phyloP scores from a whole-genome alignment of 2,888 invertebrate genomes.

The Lithophane semibrunnea region DNA sequence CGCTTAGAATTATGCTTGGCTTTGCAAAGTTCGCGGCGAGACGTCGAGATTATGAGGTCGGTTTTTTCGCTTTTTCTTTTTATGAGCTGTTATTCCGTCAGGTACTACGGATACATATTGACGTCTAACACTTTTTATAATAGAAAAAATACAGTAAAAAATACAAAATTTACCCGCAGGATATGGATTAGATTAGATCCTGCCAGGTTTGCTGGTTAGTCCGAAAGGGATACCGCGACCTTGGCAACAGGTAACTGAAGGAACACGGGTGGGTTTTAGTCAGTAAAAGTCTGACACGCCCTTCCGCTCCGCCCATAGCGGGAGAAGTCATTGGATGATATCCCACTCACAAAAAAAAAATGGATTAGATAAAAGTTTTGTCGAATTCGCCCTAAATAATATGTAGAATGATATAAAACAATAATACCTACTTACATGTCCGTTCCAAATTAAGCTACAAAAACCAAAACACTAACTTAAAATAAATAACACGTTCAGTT shows the following conservation, averaged over 20 bases:
- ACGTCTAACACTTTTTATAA: background rate
- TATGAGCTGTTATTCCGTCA: background rate
- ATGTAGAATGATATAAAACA: background rate
- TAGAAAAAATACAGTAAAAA: background rate
- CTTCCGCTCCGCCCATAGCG: too few relatives aligned
- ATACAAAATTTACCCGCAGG: background rate
- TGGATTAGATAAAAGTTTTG: background rate
- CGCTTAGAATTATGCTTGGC: constrained; percentile 58
- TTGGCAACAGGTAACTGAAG: too few relatives aligned
- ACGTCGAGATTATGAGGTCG: constrained; percentile 1
- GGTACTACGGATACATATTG: background rate
- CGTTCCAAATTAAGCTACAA: background rate
- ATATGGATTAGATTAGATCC: background rate
- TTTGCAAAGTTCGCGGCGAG: constrained; percentile 39
- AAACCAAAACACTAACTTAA: constrained; percentile 1
- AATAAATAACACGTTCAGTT: constrained; percentile 27
- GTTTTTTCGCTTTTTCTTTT: background rate
- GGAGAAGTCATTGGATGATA: too few relatives aligned
- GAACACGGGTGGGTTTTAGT: too few relatives aligned
- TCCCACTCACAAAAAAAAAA: too few relatives aligned
- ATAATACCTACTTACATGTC: too few relatives aligned
- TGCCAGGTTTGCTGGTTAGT: too few relatives aligned
- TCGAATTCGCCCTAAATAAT: background rate
- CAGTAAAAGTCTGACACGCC: too few relatives aligned
- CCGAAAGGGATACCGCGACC: too few relatives aligned